Base-by-base conservation (phyloP, 1,140 invertebrate genomes). In the Bombus fervidus region DNA sequence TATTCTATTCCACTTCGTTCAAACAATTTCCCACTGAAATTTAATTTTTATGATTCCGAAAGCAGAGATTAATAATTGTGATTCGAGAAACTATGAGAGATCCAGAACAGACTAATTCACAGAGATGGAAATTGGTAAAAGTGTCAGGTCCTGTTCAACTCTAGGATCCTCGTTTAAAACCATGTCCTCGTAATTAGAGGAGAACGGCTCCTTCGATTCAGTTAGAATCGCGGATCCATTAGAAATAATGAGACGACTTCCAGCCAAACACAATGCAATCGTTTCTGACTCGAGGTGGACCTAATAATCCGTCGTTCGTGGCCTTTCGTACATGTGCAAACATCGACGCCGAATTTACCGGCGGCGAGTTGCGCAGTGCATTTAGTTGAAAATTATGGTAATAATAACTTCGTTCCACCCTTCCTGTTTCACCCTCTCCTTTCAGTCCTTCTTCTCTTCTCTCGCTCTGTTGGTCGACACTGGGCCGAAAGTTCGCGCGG, bases 341-440 rank as follows among this genome's bases (percentile, higher is more conserved):
- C 87, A 91, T 91, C 89, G 88, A 87, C 83, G 86, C 57, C 62
- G 76, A 90, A 91, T 91, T 85, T 86, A 86, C 74, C 84, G 31
- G 15, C 5, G 64, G 5, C 81, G 86, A 88, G 75, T 87, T 87
- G 87, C 85, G 85, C 89, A 86, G 89, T 90, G 88, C 87, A 91
- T 93, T 92, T 92, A 87, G 76, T 80, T 82, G 90, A 92, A 92
- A 92, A 92, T 92, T 92, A 93, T 93, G 91, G 88, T 90, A 93
- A 92, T 93, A 93, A 91, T 92, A 92, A 92, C 91, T 92, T 92
- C 87, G 89, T 77, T 53, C 80, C 71, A 66, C 68, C 84, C 69
- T 78, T 77, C 78, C 76, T 81, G 75, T 71, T 47, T 71, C 59
- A 31, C 47, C 69, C 34, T 72, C 4, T 9, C 57, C n/a, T 13